Percentiles rank a stretch among this genome's conserved stretches.
Conservation (phyloP, 2,888 invertebrate species). For the Drosophila pegasa region DNA sequence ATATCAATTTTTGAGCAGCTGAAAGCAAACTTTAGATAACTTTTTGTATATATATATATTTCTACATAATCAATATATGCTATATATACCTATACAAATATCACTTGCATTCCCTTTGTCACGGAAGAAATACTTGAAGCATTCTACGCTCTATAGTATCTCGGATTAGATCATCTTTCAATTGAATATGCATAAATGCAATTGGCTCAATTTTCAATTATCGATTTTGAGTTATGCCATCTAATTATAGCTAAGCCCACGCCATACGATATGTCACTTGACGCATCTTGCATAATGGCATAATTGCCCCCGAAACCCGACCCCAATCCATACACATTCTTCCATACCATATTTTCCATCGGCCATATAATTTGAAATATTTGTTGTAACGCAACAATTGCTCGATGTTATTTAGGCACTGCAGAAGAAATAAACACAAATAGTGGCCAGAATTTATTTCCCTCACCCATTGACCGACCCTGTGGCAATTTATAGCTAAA, state of each 20-base stretch:
- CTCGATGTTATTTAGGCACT: slow-evolving; percentile 52
- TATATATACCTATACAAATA: not conserved
- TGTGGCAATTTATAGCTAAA: slow-evolving; percentile 44
- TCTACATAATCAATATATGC: not conserved
- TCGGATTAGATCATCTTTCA: slow-evolving; percentile 21
- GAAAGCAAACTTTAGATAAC: not conserved
- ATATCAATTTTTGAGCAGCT: not conserved
- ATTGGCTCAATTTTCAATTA: slow-evolving; percentile 62
- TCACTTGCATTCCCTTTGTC: not conserved
- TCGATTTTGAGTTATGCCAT: slow-evolving; percentile 33
- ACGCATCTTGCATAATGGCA: slow-evolving; percentile 55
- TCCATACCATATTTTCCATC: slow-evolving; percentile 40
- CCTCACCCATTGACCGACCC: slow-evolving; percentile 52
- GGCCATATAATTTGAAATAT: slow-evolving; percentile 51
- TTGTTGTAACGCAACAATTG: slow-evolving; percentile 60
- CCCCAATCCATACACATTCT: slow-evolving; percentile 37
- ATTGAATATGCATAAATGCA: slow-evolving; percentile 48
- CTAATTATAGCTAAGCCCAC: slow-evolving; percentile 55
- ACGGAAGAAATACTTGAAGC: no score
- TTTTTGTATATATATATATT: not conserved
- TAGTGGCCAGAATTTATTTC: slow-evolving; percentile 17
- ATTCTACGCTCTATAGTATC: not conserved
- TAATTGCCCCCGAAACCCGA: slow-evolving; percentile 17
- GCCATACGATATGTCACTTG: slow-evolving; percentile 48
- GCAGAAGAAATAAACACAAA: slow-evolving; percentile 43